Percentiles rank a stretch among this genome's conserved stretches.
These are phyloP conservation scores for Zaprionus lineosus DNA, from an alignment of 2,888 invertebrate genomes.

Conservation along the genomic window DNA sequence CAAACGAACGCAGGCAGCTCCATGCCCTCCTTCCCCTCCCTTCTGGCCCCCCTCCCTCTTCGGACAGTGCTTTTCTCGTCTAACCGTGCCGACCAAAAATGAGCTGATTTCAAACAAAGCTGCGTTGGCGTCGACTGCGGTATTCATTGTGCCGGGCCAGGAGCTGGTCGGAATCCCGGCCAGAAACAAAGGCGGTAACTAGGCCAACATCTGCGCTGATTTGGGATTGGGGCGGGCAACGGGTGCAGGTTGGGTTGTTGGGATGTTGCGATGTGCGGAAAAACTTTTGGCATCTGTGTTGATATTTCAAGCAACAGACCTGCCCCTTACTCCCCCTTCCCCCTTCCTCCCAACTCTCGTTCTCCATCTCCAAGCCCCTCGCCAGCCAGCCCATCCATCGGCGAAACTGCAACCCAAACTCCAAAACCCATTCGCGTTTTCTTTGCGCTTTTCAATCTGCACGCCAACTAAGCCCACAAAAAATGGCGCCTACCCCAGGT, in stretches of 20 bases:
- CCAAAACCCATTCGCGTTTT: conserved; percentile 44
- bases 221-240: conserved; percentile 15
- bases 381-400: too few relatives aligned
- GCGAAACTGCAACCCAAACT: too few relatives aligned
- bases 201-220: conserved; percentile 70
- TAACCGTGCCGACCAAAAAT: conserved; percentile 57
- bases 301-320: conserved; percentile 54
- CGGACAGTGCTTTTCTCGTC: too few relatives aligned
- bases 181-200: conserved; percentile 68
- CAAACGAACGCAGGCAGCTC: conserved; percentile 65
- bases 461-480: background rate
- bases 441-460: conserved; percentile 68
- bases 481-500: conserved; percentile 17
- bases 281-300: conserved; percentile 60
- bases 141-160: conserved; percentile 52
- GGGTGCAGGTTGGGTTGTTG: background rate
- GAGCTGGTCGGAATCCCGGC: conserved; percentile 52
- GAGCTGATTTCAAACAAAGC: conserved; percentile 73
- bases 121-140: conserved; percentile 42
- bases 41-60: background rate
- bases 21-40: conserved; percentile 41
- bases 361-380: too few relatives aligned
- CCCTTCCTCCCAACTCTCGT: background rate
- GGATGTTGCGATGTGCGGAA: conserved; percentile 39
- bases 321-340: too few relatives aligned